Evolutionary conservation across 2,113 vertebrate species (phyloP).

Genomic region (Alexandromys fortis): DNA sequence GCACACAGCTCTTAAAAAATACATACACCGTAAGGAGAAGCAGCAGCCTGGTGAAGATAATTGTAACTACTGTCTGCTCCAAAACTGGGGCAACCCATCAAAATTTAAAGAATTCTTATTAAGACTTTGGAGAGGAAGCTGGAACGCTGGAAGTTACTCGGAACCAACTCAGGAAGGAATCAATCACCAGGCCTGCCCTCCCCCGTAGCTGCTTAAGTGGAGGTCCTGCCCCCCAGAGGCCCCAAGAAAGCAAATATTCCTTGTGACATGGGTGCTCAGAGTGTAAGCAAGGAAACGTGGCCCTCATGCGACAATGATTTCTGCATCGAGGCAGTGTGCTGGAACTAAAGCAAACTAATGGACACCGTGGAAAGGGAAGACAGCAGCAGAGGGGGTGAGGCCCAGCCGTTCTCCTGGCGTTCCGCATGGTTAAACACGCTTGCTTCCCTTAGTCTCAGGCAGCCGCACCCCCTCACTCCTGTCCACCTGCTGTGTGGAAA

Average conservation of each 20-base stretch:
- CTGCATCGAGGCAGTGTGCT: neutral
- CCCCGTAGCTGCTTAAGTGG: neutral
- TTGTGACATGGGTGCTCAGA: neutral
- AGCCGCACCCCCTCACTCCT: too few species aligned
- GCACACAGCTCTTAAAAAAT: neutral
- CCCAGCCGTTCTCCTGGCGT: neutral
- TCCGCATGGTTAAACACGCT: neutral
- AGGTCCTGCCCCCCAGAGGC: neutral
- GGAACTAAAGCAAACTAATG: neutral
- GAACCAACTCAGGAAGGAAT: neutral
- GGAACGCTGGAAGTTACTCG: neutral
- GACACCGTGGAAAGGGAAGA: neutral
- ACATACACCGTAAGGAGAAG: neutral
- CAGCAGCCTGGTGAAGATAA: neutral
- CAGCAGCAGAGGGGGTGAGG: neutral
- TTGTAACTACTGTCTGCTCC: neutral
- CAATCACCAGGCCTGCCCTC: neutral
- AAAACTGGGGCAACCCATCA: neutral
- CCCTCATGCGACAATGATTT: neutral
- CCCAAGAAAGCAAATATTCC: neutral
- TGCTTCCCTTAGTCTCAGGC: too few species aligned
- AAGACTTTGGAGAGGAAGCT: neutral
- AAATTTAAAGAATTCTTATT: neutral
- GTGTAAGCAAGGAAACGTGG: neutral
- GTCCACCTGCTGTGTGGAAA: accelerated